phyloP scores from a whole-genome alignment of 2,113 vertebrate genomes.

The Petrocephalus zakoni region DNA sequence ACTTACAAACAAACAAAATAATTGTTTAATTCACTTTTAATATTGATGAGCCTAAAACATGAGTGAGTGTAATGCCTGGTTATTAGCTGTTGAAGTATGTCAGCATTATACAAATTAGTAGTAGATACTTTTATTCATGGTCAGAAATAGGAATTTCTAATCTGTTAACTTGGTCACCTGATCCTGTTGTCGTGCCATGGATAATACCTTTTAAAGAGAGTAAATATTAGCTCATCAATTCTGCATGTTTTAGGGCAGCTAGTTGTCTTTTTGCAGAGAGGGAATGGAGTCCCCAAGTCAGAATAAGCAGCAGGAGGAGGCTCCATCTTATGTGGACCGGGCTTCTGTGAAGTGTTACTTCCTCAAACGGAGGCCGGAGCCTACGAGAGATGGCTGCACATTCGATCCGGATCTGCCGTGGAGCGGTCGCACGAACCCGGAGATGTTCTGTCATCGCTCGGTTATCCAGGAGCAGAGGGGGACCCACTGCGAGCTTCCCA shows the following conservation, averaged over 20 bases:
- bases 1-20: neutral
- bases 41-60: neutral
- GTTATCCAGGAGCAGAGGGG: conserved; percentile 45
- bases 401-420: conserved; percentile 37
- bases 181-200: neutral
- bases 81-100: neutral
- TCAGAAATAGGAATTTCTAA: neutral
- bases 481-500: conserved; percentile 46
- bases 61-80: neutral
- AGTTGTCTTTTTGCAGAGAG: neutral
- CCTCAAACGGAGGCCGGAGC: conserved; percentile 50
- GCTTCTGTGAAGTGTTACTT: conserved; percentile 47
- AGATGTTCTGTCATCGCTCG: conserved; percentile 39
- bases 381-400: conserved; percentile 28
- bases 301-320: neutral
- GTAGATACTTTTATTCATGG: neutral
- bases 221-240: neutral
- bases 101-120: neutral
- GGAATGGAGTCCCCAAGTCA: neutral
- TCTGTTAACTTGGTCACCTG: neutral
- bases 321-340: conserved; percentile 23
- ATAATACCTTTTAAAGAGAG: neutral
- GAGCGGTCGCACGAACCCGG: conserved; percentile 47
- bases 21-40: neutral
- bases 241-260: neutral